Percentiles rank a stretch among this genome's conserved stretches.
Conservation (phyloP, 53 echinoderm and acorn worm species). For the Stichopus horrens region DNA sequence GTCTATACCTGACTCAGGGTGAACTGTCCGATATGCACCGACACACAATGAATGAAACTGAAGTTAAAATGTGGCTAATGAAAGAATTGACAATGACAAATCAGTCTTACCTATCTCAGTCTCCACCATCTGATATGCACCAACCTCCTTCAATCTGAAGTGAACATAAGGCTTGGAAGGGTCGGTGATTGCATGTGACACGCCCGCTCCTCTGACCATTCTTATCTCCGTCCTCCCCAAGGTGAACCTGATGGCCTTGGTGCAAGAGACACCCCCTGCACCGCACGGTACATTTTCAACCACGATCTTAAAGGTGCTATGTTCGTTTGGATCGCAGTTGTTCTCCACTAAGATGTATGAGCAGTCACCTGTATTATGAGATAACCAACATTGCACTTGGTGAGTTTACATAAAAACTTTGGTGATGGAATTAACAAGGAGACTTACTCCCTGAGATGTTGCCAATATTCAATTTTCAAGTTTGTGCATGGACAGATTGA, state of each 20-base stretch:
- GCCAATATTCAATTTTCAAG: no score
- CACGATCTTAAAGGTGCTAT: constrained; percentile 62
- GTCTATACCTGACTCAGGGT: no score
- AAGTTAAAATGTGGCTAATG: neutral
- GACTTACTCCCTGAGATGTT: no score
- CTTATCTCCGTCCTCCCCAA: constrained; percentile 52
- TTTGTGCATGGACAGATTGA: no score
- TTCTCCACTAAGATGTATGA: constrained; percentile 74
- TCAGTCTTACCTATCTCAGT: neutral
- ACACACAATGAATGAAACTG: neutral
- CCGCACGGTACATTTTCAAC: constrained; percentile 93
- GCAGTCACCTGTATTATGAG: constrained; percentile 67
- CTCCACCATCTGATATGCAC: neutral
- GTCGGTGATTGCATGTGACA: neutral
- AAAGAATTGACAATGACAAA: neutral
- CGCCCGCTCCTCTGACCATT: constrained; percentile 51
- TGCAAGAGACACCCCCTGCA: constrained; percentile 67
- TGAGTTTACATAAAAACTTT: neutral
- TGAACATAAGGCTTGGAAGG: no score
- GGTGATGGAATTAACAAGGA: no score
- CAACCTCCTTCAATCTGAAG: neutral
- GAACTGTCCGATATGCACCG: no score
- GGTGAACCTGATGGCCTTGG: constrained; percentile 72
- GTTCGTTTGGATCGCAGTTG: constrained; percentile 48
- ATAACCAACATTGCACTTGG: neutral